Evolutionary conservation across 2,888 invertebrate species (phyloP).

Genomic region (Megaustenia siamemsis): DNA sequence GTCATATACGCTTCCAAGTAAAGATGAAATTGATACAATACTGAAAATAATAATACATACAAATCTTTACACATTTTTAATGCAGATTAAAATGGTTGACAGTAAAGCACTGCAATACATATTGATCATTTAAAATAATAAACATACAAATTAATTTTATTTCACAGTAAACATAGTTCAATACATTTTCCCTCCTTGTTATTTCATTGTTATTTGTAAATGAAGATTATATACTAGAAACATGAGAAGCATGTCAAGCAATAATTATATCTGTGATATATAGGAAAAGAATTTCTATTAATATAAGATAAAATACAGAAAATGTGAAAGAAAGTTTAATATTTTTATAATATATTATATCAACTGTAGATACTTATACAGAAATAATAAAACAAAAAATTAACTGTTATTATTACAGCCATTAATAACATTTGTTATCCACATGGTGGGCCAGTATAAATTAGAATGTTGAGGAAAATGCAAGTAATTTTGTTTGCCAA

Average conservation of each 20-base stretch:
- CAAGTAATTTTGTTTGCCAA: too few species aligned
- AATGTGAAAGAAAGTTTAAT: neutral
- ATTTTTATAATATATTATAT: neutral
- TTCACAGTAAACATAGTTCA: neutral
- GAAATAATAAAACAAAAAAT: neutral
- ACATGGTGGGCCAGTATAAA: too few species aligned
- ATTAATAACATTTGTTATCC: neutral
- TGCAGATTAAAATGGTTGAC: neutral
- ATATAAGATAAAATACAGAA: neutral
- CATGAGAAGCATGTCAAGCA: neutral
- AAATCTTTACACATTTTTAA: neutral
- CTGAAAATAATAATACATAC: constrained; percentile 4
- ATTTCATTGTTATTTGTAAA: neutral
- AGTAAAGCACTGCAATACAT: constrained; percentile 11
- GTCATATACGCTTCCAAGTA: neutral
- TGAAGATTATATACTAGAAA: neutral
- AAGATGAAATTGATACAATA: neutral
- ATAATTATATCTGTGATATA: neutral
- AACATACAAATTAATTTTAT: neutral
- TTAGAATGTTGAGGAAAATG: too few species aligned
- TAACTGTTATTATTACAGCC: neutral
- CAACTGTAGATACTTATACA: neutral
- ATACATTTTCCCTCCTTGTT: neutral
- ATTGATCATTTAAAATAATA: neutral
- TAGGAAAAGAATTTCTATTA: neutral